These are phyloP conservation scores for Papilio glaucus DNA, from an alignment of 1,140 invertebrate genomes.

Conservation along the genomic window DNA sequence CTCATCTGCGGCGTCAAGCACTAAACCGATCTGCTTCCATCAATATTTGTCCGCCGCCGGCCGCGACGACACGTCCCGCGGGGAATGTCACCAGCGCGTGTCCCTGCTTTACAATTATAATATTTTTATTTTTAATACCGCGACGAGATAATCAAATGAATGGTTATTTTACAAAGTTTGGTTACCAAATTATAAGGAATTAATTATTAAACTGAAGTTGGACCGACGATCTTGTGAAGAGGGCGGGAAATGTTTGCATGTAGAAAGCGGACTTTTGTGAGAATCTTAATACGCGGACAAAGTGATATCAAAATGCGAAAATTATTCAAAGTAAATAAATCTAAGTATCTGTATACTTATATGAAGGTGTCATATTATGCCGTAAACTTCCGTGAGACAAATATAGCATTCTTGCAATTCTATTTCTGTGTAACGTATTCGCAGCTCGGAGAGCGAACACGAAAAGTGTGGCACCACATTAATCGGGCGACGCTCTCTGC, in stretches of 20 bases:
- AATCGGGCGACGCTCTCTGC: conserved; percentile 11
- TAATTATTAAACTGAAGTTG: too few species aligned
- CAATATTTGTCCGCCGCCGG: conserved; percentile 50
- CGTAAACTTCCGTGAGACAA: conserved; percentile 13
- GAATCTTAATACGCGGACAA: too few species aligned
- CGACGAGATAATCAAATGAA: too few species aligned
- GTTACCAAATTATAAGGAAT: too few species aligned
- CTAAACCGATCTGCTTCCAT: conserved; percentile 53
- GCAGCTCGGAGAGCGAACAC: not conserved
- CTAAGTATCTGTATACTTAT: not conserved
- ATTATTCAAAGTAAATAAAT: not conserved
- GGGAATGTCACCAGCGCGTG: too few species aligned
- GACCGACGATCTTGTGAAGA: too few species aligned
- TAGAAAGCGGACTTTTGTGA: too few species aligned
- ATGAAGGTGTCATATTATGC: not conserved
- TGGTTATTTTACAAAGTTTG: too few species aligned
- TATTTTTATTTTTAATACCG: too few species aligned
- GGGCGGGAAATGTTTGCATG: too few species aligned
- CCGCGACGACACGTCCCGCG: not conserved
- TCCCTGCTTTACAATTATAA: too few species aligned
- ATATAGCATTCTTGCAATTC: conserved; percentile 32
- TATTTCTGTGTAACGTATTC: conserved; percentile 8
- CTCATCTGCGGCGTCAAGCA: conserved; percentile 45
- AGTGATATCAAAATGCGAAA: too few species aligned
- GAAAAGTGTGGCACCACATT: conserved; percentile 16